A percentile compares a stretch with the other conserved stretches of the same genome.
These are phyloP conservation scores for Muscidifurax raptorellus DNA, from an alignment of 1,140 invertebrate genomes.

Conservation along the genomic window DNA sequence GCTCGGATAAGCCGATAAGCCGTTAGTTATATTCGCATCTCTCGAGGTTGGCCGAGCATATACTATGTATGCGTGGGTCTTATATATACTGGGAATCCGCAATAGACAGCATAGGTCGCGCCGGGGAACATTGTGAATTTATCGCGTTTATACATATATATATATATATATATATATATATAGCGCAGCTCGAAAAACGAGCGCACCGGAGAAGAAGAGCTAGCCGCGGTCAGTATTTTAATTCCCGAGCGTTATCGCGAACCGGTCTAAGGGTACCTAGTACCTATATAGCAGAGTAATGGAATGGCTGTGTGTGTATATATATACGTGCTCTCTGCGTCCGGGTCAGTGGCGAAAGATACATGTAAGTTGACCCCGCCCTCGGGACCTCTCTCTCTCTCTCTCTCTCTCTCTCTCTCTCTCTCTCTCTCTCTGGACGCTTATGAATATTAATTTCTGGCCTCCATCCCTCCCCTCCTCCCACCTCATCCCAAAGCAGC, in stretches of 20 bases:
- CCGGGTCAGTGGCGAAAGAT: slow-evolving; percentile 75
- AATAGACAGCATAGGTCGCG: slow-evolving; percentile 12
- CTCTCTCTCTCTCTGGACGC: slow-evolving; percentile 66
- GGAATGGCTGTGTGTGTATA: not conserved
- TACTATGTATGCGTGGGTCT: too few relatives aligned
- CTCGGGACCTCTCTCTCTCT: slow-evolving; percentile 68
- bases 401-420: slow-evolving; percentile 15
- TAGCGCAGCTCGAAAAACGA: slow-evolving; percentile 55
- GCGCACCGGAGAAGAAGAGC: slow-evolving; percentile 55
- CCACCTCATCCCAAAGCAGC: slow-evolving; percentile 66
- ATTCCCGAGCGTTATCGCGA: slow-evolving; percentile 73
- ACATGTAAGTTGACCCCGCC: slow-evolving; percentile 77
- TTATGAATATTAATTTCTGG: slow-evolving; percentile 76
- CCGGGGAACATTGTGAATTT: slow-evolving; percentile 36
- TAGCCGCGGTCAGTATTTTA: slow-evolving; percentile 72
- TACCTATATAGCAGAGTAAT: not conserved
- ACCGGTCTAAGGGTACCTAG: slow-evolving; percentile 54
- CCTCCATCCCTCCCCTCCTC: slow-evolving; percentile 50
- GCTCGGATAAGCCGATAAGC: slow-evolving; percentile 28
- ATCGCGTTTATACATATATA: too few relatives aligned
- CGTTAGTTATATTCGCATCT: slow-evolving; percentile 26
- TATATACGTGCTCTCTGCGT: slow-evolving; percentile 57
- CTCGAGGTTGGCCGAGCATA: slow-evolving; percentile 17
- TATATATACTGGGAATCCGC: slow-evolving; percentile 34
- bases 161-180: too few relatives aligned